Percentiles rank a stretch among this genome's conserved stretches.
phyloP scores from a whole-genome alignment of 2,888 invertebrate genomes.

The Tholera decimalis region DNA sequence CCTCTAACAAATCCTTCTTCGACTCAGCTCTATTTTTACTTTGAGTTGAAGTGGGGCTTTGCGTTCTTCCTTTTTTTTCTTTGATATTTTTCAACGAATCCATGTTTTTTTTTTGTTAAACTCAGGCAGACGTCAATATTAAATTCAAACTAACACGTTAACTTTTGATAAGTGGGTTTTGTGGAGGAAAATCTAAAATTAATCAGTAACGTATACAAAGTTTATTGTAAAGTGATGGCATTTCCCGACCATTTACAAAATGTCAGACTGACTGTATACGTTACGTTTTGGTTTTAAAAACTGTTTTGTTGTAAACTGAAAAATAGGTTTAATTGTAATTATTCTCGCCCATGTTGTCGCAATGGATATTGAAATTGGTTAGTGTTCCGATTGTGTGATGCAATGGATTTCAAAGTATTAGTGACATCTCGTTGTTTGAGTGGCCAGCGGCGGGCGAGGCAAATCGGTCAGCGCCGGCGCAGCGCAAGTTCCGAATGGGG shows the following conservation, averaged over 20 bases:
- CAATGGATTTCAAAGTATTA: conserved; percentile 64
- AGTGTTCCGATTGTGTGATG: conserved; percentile 50
- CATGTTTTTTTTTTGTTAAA: conserved; percentile 14
- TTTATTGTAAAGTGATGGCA: not conserved
- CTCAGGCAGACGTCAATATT: not conserved
- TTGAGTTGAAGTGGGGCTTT: not conserved
- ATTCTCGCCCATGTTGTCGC: conserved; percentile 1
- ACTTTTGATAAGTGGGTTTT: no score
- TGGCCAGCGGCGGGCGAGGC: conserved; percentile 62
- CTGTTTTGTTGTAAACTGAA: not conserved
- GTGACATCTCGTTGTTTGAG: conserved; percentile 68
- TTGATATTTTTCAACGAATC: not conserved
- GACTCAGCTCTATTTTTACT: no score
- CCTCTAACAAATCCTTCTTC: not conserved
- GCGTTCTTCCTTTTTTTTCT: not conserved
- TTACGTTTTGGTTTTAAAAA: conserved; percentile 8
- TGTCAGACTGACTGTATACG: not conserved
- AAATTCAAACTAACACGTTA: no score
- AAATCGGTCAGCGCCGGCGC: conserved; percentile 81
- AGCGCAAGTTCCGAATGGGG: conserved; percentile 62
- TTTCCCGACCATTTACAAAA: not conserved
- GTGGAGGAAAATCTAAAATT: conserved; percentile 2
- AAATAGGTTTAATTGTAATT: conserved; percentile 32
- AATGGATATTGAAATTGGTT: conserved; percentile 31
- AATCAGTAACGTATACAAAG: not conserved